phyloP scores from a whole-genome alignment of 2,113 vertebrate genomes.

The Sylvia atricapilla region DNA sequence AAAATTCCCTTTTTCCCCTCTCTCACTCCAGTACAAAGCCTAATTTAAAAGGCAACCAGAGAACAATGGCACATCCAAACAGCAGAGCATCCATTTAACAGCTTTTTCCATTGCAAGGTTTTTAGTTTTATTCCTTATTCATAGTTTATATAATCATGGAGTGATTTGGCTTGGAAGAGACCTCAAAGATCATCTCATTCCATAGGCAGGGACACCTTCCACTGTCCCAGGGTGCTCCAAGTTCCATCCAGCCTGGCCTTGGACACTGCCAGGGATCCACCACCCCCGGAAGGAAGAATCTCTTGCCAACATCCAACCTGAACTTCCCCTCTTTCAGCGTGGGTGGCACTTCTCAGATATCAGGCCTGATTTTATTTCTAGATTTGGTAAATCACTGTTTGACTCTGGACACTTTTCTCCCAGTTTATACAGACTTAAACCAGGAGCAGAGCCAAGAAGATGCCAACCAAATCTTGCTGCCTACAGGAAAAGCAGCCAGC shows the following conservation, averaged over 20 bases:
- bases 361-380: not conserved
- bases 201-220: not conserved
- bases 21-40: not conserved
- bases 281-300: not conserved
- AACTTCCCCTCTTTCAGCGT: not conserved
- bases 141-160: not conserved
- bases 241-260: not conserved
- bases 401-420: not conserved
- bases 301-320: not conserved
- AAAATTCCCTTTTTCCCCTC: not conserved
- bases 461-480: not conserved
- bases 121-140: not conserved
- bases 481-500: not conserved
- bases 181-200: not conserved
- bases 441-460: not conserved
- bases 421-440: not conserved
- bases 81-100: not conserved
- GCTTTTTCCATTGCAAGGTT: not conserved
- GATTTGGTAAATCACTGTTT: not conserved
- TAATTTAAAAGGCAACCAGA: not conserved
- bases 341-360: not conserved
- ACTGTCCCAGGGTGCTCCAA: fast-evolving
- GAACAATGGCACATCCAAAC: not conserved
- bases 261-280: not conserved
- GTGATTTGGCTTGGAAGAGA: not conserved